Conservation (phyloP, 2,888 invertebrate species). For the Patella depressa region DNA sequence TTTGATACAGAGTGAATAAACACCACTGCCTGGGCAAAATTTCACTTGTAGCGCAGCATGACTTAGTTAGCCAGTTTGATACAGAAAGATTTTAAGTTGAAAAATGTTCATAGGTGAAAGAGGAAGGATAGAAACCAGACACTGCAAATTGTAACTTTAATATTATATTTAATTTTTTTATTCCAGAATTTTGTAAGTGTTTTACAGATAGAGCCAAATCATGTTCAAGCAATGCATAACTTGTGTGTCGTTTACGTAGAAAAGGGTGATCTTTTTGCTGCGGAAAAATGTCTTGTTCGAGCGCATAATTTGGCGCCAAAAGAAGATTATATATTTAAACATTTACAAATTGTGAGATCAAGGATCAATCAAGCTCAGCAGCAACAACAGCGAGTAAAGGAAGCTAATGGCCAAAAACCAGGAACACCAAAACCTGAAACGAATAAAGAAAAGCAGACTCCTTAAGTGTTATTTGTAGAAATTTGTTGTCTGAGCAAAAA, state of each 20-base stretch:
- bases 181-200: constrained; percentile 90
- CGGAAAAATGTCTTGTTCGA: constrained; percentile 86
- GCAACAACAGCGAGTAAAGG: constrained; percentile 29
- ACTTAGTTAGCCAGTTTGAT: too few relatives aligned
- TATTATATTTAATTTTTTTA: constrained; percentile 22
- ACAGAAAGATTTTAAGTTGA: too few relatives aligned
- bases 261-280: constrained; percentile 86
- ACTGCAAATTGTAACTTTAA: too few relatives aligned
- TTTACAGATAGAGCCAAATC: constrained; percentile 87
- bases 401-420: constrained; percentile 31
- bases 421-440: constrained; percentile 23
- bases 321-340: constrained; percentile 91
- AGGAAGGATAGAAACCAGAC: too few relatives aligned
- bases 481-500: too few relatives aligned
- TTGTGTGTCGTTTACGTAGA: constrained; percentile 96
- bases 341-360: constrained; percentile 88
- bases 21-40: too few relatives aligned
- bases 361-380: constrained; percentile 72
- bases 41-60: too few relatives aligned
- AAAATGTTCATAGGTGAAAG: too few relatives aligned
- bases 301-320: constrained; percentile 84
- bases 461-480: too few relatives aligned
- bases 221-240: constrained; percentile 95
- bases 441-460: neutral
- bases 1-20: too few relatives aligned